These are phyloP conservation scores for Amorpha juglandis DNA, from an alignment of 2,888 invertebrate species.

Conservation along the genomic window DNA sequence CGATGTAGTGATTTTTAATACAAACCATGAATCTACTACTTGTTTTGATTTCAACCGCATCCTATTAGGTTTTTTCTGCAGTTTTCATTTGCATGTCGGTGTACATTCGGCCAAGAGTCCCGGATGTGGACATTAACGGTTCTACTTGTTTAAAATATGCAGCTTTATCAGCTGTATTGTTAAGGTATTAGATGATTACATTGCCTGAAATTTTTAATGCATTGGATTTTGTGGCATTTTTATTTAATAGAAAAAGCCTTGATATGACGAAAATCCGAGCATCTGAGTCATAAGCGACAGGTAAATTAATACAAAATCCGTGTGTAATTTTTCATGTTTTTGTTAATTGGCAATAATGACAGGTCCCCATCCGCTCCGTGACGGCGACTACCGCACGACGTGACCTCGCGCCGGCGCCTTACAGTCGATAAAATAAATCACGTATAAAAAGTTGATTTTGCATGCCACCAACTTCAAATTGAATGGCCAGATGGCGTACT, in stretches of 20 bases:
- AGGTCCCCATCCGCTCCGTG: conserved; percentile 10
- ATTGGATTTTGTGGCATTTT: too few species aligned
- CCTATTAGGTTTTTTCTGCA: conserved; percentile 25
- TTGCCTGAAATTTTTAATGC: too few species aligned
- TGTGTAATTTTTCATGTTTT: background rate
- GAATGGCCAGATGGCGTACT: conserved; percentile 20
- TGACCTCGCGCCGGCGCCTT: conserved; percentile 46
- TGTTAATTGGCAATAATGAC: conserved; percentile 6
- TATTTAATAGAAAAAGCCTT: background rate
- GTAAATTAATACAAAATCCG: background rate
- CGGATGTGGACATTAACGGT: conserved; percentile 12
- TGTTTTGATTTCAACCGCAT: conserved; percentile 50
- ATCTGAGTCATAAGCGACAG: background rate
- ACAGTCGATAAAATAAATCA: conserved; percentile 34
- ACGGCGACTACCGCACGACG: conserved; percentile 24
- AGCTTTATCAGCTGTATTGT: background rate
- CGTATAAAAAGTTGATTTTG: conserved; percentile 27
- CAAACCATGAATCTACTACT: conserved; percentile 56
- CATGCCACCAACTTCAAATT: conserved; percentile 22
- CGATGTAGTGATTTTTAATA: conserved; percentile 52
- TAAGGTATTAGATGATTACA: too few species aligned
- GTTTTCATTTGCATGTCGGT: conserved; percentile 1
- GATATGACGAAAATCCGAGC: background rate
- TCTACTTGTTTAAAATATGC: background rate
- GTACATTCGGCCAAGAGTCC: conserved; percentile 14